Base-by-base conservation (phyloP, 30 jellyfish, hydroid and myxozoan genomes). In the Hydractinia symbiolongicarpus region DNA sequence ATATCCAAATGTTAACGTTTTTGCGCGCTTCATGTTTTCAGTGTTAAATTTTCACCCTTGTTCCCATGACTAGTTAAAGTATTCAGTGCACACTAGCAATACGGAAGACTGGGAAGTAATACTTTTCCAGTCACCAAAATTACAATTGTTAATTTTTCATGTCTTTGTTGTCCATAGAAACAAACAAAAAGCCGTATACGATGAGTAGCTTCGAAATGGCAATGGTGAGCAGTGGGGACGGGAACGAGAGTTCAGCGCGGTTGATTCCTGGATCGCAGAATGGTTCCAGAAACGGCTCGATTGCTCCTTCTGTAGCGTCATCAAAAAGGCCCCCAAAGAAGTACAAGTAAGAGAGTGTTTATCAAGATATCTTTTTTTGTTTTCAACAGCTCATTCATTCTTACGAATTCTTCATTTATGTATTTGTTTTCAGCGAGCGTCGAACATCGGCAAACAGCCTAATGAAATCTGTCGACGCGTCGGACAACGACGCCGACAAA, bases 191-290 rank as follows among this genome's bases (percentile, higher is more conserved):
- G 40, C 85, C 81, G 8, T 83, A 66, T 53, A 83, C 82, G 17
- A 54, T 91, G 78, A 91, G 98, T 79, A 91, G 98, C 61, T 91
- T 91, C 71, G 96, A 91, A 61, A 67, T 86, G 92, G 95, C 98
- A 11, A 76, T 91, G 92, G 94, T 91, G 4, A 55, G 83, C 13
- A 79, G 79, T 69, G 81, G 85, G 54, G 77, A 50, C 40, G 77
- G 19, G 21, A 77, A 13, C 9, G 88, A 58, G 5, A 73, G 88
- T 61, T 40, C 54, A 0, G 20, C 73, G 50, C 83, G 90, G 11
- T 71, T 83, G 17, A 17, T 83, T 11, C 89, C 72, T 44, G 84
- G 51, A 7, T 66, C 88, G 19, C 11, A 52, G 13, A 53, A 54
- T 53, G 51, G 51, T 13, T 30, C 44, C 44, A 64, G 74, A 64